Evolutionary conservation across 2,888 invertebrate species (phyloP), one percentile per base, ranked within the genome.

Genomic region (Chromoteleia sp.): DNA sequence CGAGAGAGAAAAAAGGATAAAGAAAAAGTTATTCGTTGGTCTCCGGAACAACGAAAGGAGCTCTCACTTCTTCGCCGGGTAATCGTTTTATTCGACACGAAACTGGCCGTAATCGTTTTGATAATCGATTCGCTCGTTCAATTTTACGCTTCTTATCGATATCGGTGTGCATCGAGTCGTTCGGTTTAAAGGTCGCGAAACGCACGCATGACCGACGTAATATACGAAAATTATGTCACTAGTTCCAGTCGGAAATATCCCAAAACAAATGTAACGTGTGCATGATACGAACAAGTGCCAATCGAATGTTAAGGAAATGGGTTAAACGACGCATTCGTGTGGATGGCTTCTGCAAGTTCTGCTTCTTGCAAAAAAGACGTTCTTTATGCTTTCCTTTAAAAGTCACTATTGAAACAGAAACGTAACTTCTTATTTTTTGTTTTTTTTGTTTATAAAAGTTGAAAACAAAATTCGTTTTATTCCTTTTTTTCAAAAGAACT

Each of bases 241-340:
- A 58, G 36, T 59, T 70, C 29, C 39, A 36, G 33, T 36, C 39
- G 39, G 48, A 59, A 48, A 58, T 70, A 50, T 39, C 30, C 48
- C 39, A 48, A 70, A 70, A 70, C 70, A 50, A 70, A 70, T 70
- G 70, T 70, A 70, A 70, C n/a, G 30, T 10, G 36, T 5, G 17
- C 58, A 59, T 58, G 70, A 36, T 25, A 70, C 8, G 58, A 36
- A 41, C 29, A 29, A 70, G 56, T 21, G 33, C 4, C 33, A 21
- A 39, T 56, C 21, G 56, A 56, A 33, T 30, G 45, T 68, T 56
- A 68, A 68, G 56, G 12, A 54, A 68, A 54, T 68, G 33, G 43
- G 41, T 25, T 52, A 45, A 45, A 14, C 7, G 41, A 14, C 2
- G n/a, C 36, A 10, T 2, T 36, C 36, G 36, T 2, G n/a, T 7